Evolutionary conservation across 2,113 vertebrate genomes (phyloP).

Genomic region (Uria aalge): DNA sequence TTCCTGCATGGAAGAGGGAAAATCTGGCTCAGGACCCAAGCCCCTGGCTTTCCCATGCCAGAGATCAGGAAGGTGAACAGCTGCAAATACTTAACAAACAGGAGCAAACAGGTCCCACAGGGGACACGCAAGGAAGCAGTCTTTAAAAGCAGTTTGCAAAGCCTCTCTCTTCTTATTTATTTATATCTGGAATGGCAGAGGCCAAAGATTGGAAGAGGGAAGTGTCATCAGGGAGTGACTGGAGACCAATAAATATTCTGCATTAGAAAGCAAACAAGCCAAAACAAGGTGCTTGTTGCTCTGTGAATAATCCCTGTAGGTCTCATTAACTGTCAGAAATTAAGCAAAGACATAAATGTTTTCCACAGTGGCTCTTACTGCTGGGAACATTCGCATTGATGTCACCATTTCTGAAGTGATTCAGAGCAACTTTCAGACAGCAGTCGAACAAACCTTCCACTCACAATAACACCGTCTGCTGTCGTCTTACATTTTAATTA

Average conservation of each 20-base stretch:
- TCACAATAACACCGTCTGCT: background rate
- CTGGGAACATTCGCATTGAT: conserved; percentile 2
- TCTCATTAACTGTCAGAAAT: conserved; percentile 55
- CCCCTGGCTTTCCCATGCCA: background rate
- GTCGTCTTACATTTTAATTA: conserved; percentile 18
- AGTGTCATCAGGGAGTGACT: background rate
- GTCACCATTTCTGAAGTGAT: conserved; percentile 16
- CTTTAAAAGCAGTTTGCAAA: background rate
- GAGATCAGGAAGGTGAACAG: background rate
- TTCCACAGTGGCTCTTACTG: background rate
- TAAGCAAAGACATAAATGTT: background rate
- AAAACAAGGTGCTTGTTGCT: conserved; percentile 19
- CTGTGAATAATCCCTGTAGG: conserved; percentile 19
- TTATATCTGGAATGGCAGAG: background rate
- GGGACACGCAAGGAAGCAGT: background rate
- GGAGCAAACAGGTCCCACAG: background rate
- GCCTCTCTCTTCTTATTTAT: background rate
- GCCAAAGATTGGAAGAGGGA: background rate
- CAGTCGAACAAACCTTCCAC: background rate
- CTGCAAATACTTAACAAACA: background rate
- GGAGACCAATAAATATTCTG: conserved; percentile 24
- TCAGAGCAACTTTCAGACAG: background rate
- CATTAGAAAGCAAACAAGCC: conserved; percentile 6
- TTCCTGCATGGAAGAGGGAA: background rate
- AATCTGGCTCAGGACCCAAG: background rate